Evolutionary conservation across 2,113 vertebrate species (phyloP).

Genomic region (Hymenochirus boettgeri): DNA sequence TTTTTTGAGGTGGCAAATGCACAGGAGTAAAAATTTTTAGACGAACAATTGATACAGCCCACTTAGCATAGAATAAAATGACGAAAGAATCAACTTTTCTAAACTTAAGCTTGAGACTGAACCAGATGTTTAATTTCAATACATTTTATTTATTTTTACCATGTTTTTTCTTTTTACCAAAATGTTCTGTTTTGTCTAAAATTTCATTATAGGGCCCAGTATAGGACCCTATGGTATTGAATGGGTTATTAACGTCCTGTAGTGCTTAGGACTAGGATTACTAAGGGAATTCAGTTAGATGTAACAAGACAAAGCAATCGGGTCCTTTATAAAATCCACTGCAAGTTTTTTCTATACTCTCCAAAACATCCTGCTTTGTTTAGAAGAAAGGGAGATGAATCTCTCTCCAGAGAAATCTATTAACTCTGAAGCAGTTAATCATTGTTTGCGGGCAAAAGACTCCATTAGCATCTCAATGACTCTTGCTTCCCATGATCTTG

Average conservation of each 20-base stretch:
- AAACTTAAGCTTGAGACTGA: no score
- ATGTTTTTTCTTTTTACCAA: no score
- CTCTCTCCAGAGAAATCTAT: constrained; percentile 91
- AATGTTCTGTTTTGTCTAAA: no score
- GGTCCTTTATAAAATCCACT: constrained; percentile 75
- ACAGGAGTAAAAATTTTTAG: no score
- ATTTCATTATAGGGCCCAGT: no score
- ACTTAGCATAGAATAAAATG: no score
- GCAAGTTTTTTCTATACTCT: constrained; percentile 70
- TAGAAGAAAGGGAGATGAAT: constrained; percentile 87
- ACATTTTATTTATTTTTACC: no score
- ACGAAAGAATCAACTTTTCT: no score
- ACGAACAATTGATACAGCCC: no score
- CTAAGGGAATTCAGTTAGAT: constrained; percentile 73
- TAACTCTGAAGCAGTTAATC: constrained; percentile 97
- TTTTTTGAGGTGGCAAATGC: no score
- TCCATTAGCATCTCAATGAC: constrained; percentile 94
- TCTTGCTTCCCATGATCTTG: constrained; percentile 78
- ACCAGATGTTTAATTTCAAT: no score
- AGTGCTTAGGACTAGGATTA: constrained; percentile 72
- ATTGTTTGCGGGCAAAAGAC: constrained; percentile 82
- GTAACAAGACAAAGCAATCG: constrained; percentile 72
- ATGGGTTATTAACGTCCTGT: constrained; percentile 13
- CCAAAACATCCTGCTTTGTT: constrained; percentile 73
- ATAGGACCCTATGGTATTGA: not conserved